Conservation (phyloP, 2,888 invertebrate genomes). For the Syritta pipiens region DNA sequence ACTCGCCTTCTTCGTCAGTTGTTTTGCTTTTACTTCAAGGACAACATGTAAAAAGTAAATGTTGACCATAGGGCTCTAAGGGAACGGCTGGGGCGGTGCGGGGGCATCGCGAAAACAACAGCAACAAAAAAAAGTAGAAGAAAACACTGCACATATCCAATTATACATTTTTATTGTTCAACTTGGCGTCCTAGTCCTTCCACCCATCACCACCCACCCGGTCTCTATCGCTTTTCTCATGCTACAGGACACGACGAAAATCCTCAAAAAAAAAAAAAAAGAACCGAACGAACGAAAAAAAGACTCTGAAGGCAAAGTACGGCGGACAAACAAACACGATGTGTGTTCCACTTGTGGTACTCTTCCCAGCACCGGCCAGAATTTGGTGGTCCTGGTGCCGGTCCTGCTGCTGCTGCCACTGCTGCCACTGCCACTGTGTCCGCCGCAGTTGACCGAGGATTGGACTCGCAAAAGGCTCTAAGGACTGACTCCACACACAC, state of each 20-base stretch:
- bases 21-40: constrained; percentile 69
- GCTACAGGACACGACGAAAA: constrained; percentile 53
- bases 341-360: constrained; percentile 69
- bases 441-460: constrained; percentile 49
- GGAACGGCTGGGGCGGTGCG: constrained; percentile 8
- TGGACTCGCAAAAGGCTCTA: constrained; percentile 60
- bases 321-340: constrained; percentile 67
- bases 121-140: constrained; percentile 58
- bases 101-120: constrained; percentile 48
- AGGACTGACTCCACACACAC: too few species aligned
- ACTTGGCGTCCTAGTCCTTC: constrained; percentile 58
- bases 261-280: constrained; percentile 65
- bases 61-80: constrained; percentile 61
- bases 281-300: too few species aligned
- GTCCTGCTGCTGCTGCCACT: too few species aligned
- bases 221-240: constrained; percentile 59
- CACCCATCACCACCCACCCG: constrained; percentile 22
- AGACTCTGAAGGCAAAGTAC: constrained; percentile 56
- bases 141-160: constrained; percentile 69
- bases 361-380: constrained; percentile 57
- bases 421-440: constrained; percentile 18
- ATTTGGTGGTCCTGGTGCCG: constrained; percentile 48
- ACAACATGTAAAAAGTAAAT: constrained; percentile 69
- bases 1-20: constrained; percentile 49
- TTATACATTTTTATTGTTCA: constrained; percentile 70